phyloP scores from a whole-genome alignment of 1,140 invertebrate species.

The Sycobia sp. region DNA sequence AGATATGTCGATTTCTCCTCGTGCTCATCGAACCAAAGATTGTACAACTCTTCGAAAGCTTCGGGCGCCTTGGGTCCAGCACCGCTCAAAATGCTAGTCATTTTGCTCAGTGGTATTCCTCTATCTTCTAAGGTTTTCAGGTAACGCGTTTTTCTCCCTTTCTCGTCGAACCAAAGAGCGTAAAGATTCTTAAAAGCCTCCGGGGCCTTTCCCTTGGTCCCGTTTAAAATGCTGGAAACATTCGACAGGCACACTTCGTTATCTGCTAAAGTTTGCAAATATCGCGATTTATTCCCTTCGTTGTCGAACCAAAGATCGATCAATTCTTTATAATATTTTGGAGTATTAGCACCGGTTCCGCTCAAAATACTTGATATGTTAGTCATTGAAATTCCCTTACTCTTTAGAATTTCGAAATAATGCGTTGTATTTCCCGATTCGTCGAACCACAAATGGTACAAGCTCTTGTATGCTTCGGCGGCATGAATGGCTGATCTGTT shows the following conservation, averaged over 20 bases:
- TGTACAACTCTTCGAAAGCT: constrained; percentile 39
- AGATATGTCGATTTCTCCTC: constrained; percentile 40
- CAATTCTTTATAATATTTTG: constrained; percentile 11
- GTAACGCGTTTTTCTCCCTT: constrained; percentile 38
- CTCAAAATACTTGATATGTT: constrained; percentile 26
- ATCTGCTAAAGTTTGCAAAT: constrained; percentile 10
- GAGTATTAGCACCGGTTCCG: constrained; percentile 1
- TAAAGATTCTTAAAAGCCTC: constrained; percentile 37
- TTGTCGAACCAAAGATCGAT: constrained; percentile 28
- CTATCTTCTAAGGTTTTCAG: constrained; percentile 36
- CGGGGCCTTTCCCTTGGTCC: constrained; percentile 35
- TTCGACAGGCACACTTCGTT: constrained; percentile 5
- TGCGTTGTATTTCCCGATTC: constrained; percentile 38
- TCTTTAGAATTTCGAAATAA: constrained; percentile 29
- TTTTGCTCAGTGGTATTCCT: constrained; percentile 25
- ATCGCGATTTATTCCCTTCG: background rate
- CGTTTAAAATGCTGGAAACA: constrained; percentile 17
- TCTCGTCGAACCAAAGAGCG: constrained; percentile 32
- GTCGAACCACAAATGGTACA: constrained; percentile 42
- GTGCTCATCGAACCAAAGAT: constrained; percentile 43
- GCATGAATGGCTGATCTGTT: constrained; percentile 32
- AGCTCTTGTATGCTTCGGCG: constrained; percentile 34
- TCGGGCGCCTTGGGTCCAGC: constrained; percentile 27
- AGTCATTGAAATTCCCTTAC: constrained; percentile 4
- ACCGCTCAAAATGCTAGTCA: constrained; percentile 31